phyloP scores from a whole-genome alignment of 2,797 vertebrate genomes.

The Phataginus tetradactyla region DNA sequence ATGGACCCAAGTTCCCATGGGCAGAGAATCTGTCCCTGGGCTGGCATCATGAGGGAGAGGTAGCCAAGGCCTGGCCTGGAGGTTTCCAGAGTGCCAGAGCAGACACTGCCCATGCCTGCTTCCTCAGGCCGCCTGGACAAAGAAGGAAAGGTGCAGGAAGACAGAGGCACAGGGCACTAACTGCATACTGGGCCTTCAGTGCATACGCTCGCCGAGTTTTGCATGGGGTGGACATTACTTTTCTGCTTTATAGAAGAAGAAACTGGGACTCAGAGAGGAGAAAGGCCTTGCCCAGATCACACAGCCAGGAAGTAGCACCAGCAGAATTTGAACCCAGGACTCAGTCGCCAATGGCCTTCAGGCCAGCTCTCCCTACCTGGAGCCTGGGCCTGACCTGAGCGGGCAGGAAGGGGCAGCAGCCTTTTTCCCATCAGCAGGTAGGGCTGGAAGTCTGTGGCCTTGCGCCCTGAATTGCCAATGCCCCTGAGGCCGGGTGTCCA shows the following conservation, averaged over 20 bases:
- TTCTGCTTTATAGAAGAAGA: neutral
- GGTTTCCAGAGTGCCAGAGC: neutral
- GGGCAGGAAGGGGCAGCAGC: neutral
- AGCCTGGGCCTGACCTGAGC: neutral
- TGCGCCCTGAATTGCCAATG: neutral
- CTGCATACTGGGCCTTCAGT: rapidly evolving
- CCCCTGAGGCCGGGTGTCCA: neutral
- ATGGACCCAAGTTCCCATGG: neutral
- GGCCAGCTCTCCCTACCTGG: no score
- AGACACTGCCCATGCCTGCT: rapidly evolving
- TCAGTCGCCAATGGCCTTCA: neutral
- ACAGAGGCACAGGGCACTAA: rapidly evolving
- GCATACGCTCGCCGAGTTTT: rapidly evolving
- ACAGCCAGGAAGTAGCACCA: neutral
- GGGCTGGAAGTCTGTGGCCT: neutral
- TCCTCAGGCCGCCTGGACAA: neutral
- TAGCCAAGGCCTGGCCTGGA: neutral
- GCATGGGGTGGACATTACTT: neutral
- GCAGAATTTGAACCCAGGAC: neutral
- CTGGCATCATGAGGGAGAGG: neutral
- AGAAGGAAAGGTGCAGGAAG: neutral
- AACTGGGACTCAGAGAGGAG: neutral
- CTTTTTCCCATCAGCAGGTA: neutral
- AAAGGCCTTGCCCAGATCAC: neutral
- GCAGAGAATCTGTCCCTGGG: neutral